Evolutionary conservation across 2,797 vertebrate genomes (phyloP), one percentile per base, ranked within the genome.

Genomic region (Gastrophryne carolinensis): DNA sequence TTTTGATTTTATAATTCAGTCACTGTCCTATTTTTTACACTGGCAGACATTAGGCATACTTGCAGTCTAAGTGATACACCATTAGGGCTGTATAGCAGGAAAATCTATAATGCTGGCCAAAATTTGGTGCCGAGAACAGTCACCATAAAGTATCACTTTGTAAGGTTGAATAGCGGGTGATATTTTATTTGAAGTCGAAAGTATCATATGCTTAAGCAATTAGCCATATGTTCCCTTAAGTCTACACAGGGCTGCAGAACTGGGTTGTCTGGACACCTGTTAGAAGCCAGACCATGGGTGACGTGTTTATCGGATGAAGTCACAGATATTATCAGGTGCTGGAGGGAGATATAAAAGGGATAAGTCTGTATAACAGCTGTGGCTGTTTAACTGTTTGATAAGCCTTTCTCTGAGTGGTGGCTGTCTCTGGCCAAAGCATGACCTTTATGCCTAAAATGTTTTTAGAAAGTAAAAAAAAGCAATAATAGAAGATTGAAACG

Each of bases 341-440:
- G 30, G 69, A 50, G 69, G 69, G 69, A 62, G 41, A 72, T 50
- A 49, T 7, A 52, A 52, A 50, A 61, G n/a, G 30, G 29, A 50
- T 37, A 61, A 17, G 44, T 61, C 56, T 61, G 21, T 34, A 26
- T 52, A 34, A 37, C 69, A 72, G 56, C 69, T 72, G 69, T 41
- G 21, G 30, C n/a, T 52, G 41, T 21, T 57, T 26, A n/a, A 56
- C 24, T 5, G 2, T 32, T 49, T 39, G 13, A 49, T 15, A 29
- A 12, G 27, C 15, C 21, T 34, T 29, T 15, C 13, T 70, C 35
- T 70, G 53, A 41, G 17, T 19, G 49, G 50, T 32, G 32, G 69
- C 44, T 72, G 44, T 50, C 34, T 61, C 44, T 72, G 57, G 57
- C 23, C 30, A 4, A 37, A 26, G 9, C 29, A 12, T 72, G 68